Evolutionary conservation across 2,888 invertebrate genomes (phyloP).

Genomic region (Leptopilina drosophilae): DNA sequence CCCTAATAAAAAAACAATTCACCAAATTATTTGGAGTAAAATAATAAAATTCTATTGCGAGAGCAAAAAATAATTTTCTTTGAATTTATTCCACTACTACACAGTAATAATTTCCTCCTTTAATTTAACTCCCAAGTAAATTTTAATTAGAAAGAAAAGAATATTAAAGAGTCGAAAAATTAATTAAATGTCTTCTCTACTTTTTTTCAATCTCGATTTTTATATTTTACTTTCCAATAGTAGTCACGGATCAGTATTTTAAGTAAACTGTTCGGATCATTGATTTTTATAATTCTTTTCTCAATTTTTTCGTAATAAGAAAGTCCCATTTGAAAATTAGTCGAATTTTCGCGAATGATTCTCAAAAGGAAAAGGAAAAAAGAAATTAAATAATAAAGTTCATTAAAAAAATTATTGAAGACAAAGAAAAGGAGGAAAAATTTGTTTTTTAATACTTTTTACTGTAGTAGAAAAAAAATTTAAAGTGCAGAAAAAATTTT

Average conservation of each 20-base stretch:
- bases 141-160: too few relatives aligned
- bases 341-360: neutral
- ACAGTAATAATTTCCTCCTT: too few relatives aligned
- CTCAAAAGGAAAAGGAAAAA: too few relatives aligned
- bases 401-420: too few relatives aligned
- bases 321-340: neutral
- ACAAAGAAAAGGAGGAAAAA: neutral
- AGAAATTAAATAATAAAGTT: too few relatives aligned
- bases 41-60: too few relatives aligned
- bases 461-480: neutral
- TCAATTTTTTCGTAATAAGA: neutral
- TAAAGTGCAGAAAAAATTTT: neutral
- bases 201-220: neutral
- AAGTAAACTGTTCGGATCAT: neutral
- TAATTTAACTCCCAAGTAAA: too few relatives aligned
- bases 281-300: neutral
- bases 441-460: neutral
- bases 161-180: neutral
- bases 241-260: conserved; percentile 1
- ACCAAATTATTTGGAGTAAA: too few relatives aligned
- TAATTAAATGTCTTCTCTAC: neutral
- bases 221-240: conserved; percentile 4
- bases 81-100: too few relatives aligned
- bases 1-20: too few relatives aligned
- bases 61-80: too few relatives aligned